Evolutionary conservation across 2,888 invertebrate genomes (phyloP).

Genomic region (Helleia helle): DNA sequence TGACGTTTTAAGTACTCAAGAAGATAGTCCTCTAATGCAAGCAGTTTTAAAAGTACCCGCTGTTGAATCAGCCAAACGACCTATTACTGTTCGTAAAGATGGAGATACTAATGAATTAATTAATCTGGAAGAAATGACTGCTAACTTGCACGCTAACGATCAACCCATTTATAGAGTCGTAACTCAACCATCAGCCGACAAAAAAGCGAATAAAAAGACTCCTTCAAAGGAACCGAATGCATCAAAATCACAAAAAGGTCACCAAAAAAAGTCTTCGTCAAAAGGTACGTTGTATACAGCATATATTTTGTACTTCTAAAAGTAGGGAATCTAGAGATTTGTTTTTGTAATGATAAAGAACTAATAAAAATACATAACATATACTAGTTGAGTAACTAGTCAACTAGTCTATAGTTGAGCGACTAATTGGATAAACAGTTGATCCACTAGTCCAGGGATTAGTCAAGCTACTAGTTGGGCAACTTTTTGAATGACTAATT

Average conservation of each 20-base stretch:
- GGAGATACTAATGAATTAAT: conserved; percentile 55
- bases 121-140: conserved; percentile 57
- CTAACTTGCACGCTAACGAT: conserved; percentile 61
- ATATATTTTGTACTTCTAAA: too few species aligned
- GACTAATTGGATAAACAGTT: too few species aligned
- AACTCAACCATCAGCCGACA: conserved; percentile 57
- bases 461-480: too few species aligned
- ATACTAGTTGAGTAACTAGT: too few species aligned
- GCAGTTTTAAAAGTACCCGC: conserved; percentile 56
- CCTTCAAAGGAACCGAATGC: conserved; percentile 41
- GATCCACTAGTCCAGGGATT: too few species aligned
- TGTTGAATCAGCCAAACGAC: conserved; percentile 45
- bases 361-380: too few species aligned
- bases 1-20: conserved; percentile 51
- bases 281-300: conserved; percentile 40
- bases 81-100: conserved; percentile 52
- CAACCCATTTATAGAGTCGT: conserved; percentile 65
- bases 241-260: conserved; percentile 48
- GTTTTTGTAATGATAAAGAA: too few species aligned
- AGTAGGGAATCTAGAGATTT: too few species aligned
- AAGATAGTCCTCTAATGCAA: conserved; percentile 59
- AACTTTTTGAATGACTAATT: too few species aligned
- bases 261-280: conserved; percentile 61
- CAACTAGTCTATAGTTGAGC: too few species aligned
- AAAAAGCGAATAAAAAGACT: conserved; percentile 54